phyloP scores from a whole-genome alignment of 2,797 vertebrate genomes.

The Cossypha caffra region DNA sequence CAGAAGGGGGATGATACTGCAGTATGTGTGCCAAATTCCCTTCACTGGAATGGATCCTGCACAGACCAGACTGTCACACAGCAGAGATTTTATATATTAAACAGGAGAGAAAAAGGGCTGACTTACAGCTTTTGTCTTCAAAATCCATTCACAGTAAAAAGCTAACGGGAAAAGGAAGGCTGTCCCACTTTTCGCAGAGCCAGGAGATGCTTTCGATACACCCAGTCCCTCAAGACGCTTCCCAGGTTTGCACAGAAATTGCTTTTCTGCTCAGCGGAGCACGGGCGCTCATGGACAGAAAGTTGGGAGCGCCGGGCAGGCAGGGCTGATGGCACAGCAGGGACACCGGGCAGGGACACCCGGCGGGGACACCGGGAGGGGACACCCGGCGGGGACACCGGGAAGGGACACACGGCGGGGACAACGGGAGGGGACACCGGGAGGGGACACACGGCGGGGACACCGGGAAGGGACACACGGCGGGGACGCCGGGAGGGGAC shows the following conservation, averaged over 20 bases:
- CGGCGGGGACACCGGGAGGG: no score
- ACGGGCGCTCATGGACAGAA: not conserved
- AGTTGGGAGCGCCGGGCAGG: not conserved
- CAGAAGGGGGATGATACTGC: constrained; percentile 49
- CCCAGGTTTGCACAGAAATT: not conserved
- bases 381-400: no score
- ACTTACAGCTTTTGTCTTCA: constrained; percentile 61
- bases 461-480: no score
- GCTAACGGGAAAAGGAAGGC: constrained; percentile 3
- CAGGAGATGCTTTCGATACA: not conserved
- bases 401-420: no score
- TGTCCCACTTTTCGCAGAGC: constrained; percentile 19
- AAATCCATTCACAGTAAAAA: constrained; percentile 32
- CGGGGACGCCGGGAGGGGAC: no score
- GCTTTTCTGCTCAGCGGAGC: not conserved
- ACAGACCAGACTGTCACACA: not conserved
- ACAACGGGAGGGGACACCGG: no score
- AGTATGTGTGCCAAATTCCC: constrained; percentile 38
- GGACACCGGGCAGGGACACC: not conserved
- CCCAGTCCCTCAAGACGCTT: not conserved
- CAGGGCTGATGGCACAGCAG: not conserved
- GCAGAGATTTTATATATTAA: constrained; percentile 23
- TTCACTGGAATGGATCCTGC: not conserved
- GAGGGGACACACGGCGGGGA: no score
- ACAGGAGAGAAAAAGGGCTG: constrained; percentile 20